Evolutionary conservation across 1,140 invertebrate species (phyloP), one percentile per base, ranked within the genome.

Genomic region (Magallana gigas): DNA sequence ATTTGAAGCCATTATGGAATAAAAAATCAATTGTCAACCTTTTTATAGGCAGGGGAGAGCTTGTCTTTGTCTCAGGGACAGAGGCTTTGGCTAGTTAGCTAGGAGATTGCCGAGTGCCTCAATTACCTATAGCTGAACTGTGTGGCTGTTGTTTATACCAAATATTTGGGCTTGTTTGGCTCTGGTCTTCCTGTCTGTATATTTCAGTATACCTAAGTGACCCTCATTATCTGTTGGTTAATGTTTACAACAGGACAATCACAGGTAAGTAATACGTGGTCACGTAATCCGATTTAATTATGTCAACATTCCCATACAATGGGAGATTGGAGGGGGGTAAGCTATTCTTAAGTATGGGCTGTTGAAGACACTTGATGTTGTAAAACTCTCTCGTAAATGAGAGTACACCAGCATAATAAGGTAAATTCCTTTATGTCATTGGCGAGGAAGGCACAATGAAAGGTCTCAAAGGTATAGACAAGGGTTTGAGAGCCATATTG

Each of bases 221-320:
- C 23, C 68, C 23, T 76, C 9, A 29, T 76, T 76, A 76, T 76
- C 68, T 76, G 18, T 76, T 36, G 23, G 68, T 76, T 76, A 76
- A 76, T 76, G 36, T 76, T 76, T 76, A 76, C 68, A 76, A 76
- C 68, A 76, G 23, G 68, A 76, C 68, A 76, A 76, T 76, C 23
- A 76, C 23, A 9, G 68, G 68, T 76, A 29, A 76, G 68, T 76
- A 76, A 76, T 36, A 29, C 68, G 12, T 76, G 68, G 68, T 36
- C 68, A 76, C 9, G 68, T 76, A 76, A 76, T 76, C 68, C 68
- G 68, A 76, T 76, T 76, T 76, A 29, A 76, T 76, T 76, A 29
- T 76, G 68, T 76, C 68, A 76, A 76, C 68, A 76, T 76, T 36
- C 8, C 68, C 8, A 76, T 76, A 76, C 68, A 29, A 76, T 11